A percentile compares a stretch with the other conserved stretches of the same genome.
Evolutionary conservation across 2,797 vertebrate species (phyloP).

Genomic region (Macroramphosus scolopax): DNA sequence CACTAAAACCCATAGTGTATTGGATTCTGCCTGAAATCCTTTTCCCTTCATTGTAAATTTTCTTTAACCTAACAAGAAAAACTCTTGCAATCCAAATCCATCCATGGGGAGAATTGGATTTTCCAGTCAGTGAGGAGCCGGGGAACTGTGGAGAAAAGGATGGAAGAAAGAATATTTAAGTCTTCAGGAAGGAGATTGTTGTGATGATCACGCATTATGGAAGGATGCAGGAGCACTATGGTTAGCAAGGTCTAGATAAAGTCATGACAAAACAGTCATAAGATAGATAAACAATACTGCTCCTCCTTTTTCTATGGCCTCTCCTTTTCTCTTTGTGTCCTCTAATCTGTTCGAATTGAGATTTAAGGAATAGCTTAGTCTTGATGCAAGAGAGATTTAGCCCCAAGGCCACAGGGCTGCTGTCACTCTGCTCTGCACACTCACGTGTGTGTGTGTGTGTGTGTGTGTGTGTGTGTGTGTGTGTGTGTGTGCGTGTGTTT

Average conservation of each 20-base stretch:
- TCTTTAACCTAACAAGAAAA: slow-evolving; percentile 62
- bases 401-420: slow-evolving; percentile 32
- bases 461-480: slow-evolving; percentile 4
- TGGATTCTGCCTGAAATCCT: slow-evolving; percentile 51
- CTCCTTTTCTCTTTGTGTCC: slow-evolving; percentile 42
- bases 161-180: slow-evolving; percentile 36
- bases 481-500: slow-evolving; percentile 10
- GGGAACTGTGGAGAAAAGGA: slow-evolving; percentile 12
- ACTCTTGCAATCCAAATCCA: slow-evolving; percentile 61
- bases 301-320: slow-evolving; percentile 13
- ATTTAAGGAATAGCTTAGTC: slow-evolving; percentile 66
- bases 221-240: slow-evolving; percentile 7
- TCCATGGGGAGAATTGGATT: slow-evolving; percentile 66
- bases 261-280: slow-evolving; percentile 47
- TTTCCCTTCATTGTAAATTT: slow-evolving; percentile 51
- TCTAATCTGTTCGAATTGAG: slow-evolving; percentile 60
- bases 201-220: background rate
- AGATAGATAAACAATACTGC: slow-evolving; percentile 43
- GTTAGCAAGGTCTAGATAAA: slow-evolving; percentile 34
- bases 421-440: slow-evolving; percentile 45
- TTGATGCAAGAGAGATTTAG: slow-evolving; percentile 58
- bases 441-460: slow-evolving; percentile 4
- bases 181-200: slow-evolving; percentile 28
- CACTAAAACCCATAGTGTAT: slow-evolving; percentile 16
- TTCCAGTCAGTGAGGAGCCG: slow-evolving; percentile 28